A percentile compares a stretch with the other conserved stretches of the same genome.
Conservation (phyloP, 2,113 vertebrate species). For the Gambusia affinis region DNA sequence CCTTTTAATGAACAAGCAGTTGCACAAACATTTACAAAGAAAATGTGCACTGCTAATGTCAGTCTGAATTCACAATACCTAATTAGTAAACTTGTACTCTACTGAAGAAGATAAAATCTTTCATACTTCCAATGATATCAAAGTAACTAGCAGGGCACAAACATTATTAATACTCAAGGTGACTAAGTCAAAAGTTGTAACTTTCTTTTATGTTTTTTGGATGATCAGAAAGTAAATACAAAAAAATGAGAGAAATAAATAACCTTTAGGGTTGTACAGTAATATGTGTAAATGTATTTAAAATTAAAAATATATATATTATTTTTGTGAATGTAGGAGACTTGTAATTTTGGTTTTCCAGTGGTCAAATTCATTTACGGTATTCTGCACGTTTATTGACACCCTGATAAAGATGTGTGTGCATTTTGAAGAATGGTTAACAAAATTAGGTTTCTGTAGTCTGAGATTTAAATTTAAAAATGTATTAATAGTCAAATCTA, state of each 20-base stretch:
- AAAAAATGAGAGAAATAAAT: not conserved
- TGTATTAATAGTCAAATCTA: too few relatives aligned
- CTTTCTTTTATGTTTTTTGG: not conserved
- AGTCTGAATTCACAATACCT: not conserved
- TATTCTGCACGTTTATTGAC: not conserved
- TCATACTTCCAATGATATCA: not conserved
- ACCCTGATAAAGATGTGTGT: not conserved
- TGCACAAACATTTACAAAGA: not conserved
- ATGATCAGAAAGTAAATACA: not conserved
- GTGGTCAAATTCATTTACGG: not conserved
- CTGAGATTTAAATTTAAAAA: too few relatives aligned
- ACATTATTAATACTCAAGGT: not conserved
- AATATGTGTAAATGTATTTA: not conserved
- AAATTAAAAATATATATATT: not conserved
- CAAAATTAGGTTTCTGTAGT: too few relatives aligned
- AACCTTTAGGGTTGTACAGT: not conserved
- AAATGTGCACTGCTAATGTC: not conserved
- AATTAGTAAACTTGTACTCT: not conserved
- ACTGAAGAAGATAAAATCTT: not conserved
- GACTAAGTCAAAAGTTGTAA: not conserved
- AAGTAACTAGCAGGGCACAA: not conserved
- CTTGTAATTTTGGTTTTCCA: not conserved
- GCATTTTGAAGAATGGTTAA: too few relatives aligned
- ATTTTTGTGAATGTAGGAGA: not conserved
- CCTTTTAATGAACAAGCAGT: conserved; percentile 1